Conservation (phyloP, 2,888 invertebrate species). For the Agonopterix arenella region DNA sequence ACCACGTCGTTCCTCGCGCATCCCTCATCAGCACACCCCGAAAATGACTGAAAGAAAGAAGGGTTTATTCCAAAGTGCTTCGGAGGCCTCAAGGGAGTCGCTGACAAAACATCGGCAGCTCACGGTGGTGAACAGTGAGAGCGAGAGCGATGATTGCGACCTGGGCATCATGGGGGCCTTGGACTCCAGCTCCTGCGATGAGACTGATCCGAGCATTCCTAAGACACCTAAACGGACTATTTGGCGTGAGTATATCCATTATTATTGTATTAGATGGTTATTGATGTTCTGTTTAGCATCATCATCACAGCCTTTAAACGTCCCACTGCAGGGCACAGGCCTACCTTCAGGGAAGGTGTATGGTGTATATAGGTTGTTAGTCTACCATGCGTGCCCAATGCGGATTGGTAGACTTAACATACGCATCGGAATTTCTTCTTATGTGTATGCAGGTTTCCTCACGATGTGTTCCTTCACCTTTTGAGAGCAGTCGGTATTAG, state of each 20-base stretch:
- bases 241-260: constrained; percentile 50
- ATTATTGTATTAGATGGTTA: background rate
- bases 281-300: too few relatives aligned
- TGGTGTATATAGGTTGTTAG: too few relatives aligned
- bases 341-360: too few relatives aligned
- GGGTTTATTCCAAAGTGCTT: constrained; percentile 72
- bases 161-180: constrained; percentile 77
- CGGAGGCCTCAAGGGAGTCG: constrained; percentile 44
- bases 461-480: too few relatives aligned
- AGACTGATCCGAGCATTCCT: constrained; percentile 47
- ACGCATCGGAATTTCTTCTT: too few relatives aligned
- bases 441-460: too few relatives aligned
- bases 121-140: constrained; percentile 65
- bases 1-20: constrained; percentile 55
- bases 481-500: too few relatives aligned
- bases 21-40: constrained; percentile 68
- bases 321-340: too few relatives aligned
- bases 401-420: too few relatives aligned
- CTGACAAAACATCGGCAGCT: constrained; percentile 57
- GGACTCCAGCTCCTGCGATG: constrained; percentile 68
- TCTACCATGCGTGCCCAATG: too few relatives aligned
- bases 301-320: too few relatives aligned
- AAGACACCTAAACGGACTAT: constrained; percentile 50
- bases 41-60: constrained; percentile 80
- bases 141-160: constrained; percentile 71